Evolutionary conservation across 2,888 invertebrate genomes (phyloP).

Genomic region (Tromatobia lineatoria): DNA sequence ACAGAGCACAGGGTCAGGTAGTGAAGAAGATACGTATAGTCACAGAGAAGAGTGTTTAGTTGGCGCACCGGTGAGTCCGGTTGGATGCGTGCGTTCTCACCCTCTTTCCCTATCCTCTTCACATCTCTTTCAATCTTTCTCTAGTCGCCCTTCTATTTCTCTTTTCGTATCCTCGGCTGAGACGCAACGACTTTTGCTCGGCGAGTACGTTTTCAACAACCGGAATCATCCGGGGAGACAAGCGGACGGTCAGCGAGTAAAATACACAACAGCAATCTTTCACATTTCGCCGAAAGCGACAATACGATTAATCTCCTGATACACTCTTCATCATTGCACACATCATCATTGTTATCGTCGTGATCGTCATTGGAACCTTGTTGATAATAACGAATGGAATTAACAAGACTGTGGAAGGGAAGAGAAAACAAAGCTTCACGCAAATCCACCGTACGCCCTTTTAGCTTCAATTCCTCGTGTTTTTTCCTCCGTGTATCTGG

Average conservation of each 20-base stretch:
- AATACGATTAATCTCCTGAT: conserved; percentile 21
- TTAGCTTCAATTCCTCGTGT: conserved; percentile 17
- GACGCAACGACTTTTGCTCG: conserved; percentile 26
- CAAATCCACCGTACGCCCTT: conserved; percentile 41
- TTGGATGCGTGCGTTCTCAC: conserved; percentile 31
- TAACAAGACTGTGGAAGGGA: background rate
- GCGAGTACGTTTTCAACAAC: conserved; percentile 13
- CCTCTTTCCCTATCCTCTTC: conserved; percentile 1
- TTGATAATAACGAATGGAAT: background rate
- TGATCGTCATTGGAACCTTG: conserved; percentile 15
- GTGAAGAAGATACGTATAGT: background rate
- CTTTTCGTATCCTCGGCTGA: background rate
- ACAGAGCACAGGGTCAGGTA: background rate
- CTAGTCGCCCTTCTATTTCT: conserved; percentile 15
- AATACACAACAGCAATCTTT: background rate
- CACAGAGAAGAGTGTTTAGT: background rate
- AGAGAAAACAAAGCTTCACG: conserved; percentile 29
- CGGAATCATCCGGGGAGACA: conserved; percentile 5
- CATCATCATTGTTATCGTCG: conserved; percentile 37
- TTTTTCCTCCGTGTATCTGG: conserved; percentile 12
- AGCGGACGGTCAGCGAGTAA: background rate
- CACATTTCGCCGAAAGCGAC: conserved; percentile 10
- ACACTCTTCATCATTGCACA: conserved; percentile 16
- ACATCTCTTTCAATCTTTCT: background rate
- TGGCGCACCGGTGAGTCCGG: conserved; percentile 28